These are phyloP conservation scores for silkworm (Bombyx mori) DNA, from an alignment of 1,140 invertebrate species.

Conservation along the genomic window DNA sequence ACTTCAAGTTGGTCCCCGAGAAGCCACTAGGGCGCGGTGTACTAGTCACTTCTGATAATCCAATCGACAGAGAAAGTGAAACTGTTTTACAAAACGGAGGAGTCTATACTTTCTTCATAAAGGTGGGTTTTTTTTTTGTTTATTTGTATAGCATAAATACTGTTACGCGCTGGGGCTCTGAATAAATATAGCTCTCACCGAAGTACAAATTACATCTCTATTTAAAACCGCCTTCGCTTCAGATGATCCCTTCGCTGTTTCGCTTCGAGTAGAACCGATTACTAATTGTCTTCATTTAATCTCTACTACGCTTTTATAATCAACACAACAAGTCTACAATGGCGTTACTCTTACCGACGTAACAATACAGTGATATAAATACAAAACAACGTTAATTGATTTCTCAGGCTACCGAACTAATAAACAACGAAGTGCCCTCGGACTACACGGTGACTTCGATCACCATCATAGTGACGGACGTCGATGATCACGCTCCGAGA, in stretches of 20 bases:
- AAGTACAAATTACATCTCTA: too few species aligned
- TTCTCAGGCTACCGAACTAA: slow-evolving; percentile 78
- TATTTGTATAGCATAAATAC: not conserved
- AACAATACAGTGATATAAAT: not conserved
- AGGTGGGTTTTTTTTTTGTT: slow-evolving; percentile 46
- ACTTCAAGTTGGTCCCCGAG: slow-evolving; percentile 76
- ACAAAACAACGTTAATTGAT: slow-evolving; percentile 3
- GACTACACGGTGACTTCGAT: slow-evolving; percentile 79
- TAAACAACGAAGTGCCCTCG: slow-evolving; percentile 78
- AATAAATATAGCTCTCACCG: too few species aligned
- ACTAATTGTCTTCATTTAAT: too few species aligned
- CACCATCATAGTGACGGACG: slow-evolving; percentile 86
- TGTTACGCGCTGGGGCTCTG: too few species aligned
- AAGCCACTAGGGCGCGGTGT: slow-evolving; percentile 67
- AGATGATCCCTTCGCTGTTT: too few species aligned
- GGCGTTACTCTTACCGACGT: not conserved
- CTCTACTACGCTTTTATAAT: too few species aligned
- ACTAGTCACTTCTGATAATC: slow-evolving; percentile 75
- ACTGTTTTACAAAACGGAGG: slow-evolving; percentile 82
- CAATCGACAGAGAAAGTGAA: slow-evolving; percentile 82
- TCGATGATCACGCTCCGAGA: slow-evolving; percentile 85
- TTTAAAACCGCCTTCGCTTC: too few species aligned
- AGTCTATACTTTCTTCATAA: slow-evolving; percentile 81
- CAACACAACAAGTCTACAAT: too few species aligned
- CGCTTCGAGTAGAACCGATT: too few species aligned